These are phyloP conservation scores for Xiphorhynchus erythropygius DNA, from an alignment of 2,797 vertebrate species.

Conservation along the genomic window DNA sequence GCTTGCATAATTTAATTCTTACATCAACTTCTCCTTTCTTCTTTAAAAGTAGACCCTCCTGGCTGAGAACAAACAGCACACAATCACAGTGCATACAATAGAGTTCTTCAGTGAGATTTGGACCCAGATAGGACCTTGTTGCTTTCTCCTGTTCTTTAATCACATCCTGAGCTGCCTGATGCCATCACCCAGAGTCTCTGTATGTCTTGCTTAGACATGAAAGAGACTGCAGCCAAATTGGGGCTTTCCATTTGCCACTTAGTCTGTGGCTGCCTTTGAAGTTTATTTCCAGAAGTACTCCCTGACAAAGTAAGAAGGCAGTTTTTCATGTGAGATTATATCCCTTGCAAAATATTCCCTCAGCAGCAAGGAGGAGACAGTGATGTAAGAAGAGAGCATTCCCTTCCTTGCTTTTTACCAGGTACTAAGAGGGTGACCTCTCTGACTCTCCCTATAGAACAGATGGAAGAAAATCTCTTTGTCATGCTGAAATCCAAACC, in stretches of 20 bases:
- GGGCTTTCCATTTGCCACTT: slow-evolving; percentile 47
- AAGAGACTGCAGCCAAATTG: slow-evolving; percentile 47
- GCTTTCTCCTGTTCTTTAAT: slow-evolving; percentile 52
- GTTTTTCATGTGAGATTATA: slow-evolving; percentile 46
- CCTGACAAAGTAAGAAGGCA: slow-evolving; percentile 16
- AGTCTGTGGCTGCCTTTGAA: slow-evolving; percentile 41
- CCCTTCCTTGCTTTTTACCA: slow-evolving; percentile 44
- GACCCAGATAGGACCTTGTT: slow-evolving; percentile 34
- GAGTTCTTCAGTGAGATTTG: slow-evolving; percentile 23
- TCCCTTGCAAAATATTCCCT: slow-evolving; percentile 46
- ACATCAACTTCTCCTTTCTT: slow-evolving; percentile 13
- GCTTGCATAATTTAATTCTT: slow-evolving; percentile 45
- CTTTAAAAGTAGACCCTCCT: slow-evolving; percentile 35
- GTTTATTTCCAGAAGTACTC: slow-evolving; percentile 45
- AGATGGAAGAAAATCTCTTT: slow-evolving; percentile 50
- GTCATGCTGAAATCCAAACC: slow-evolving; percentile 43
- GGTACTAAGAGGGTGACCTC: slow-evolving; percentile 21
- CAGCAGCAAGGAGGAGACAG: neutral
- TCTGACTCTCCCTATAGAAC: slow-evolving; percentile 41
- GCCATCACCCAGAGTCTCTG: slow-evolving; percentile 16
- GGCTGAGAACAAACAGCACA: slow-evolving; percentile 9
- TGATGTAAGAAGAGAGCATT: slow-evolving; percentile 46
- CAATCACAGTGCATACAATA: neutral
- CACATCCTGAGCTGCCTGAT: slow-evolving; percentile 29
- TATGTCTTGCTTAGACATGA: slow-evolving; percentile 41